Evolutionary conservation across 2,888 invertebrate species (phyloP), one percentile per base, ranked within the genome.

Genomic region (Calameuta filiformis): DNA sequence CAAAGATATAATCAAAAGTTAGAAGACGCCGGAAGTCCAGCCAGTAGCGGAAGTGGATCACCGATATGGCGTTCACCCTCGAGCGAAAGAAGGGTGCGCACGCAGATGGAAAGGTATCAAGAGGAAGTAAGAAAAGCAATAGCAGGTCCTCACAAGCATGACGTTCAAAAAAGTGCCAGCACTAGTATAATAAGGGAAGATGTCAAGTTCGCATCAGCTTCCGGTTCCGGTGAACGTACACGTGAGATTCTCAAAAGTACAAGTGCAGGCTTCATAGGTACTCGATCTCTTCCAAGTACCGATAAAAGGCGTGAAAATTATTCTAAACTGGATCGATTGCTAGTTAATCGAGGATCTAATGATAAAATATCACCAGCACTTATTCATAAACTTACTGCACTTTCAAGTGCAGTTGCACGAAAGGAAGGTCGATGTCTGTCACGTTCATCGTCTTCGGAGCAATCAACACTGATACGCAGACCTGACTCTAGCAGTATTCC

Each of bases 131-230:
- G 89, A 68, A 92, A 91, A 82, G 85, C 89, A 71, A 83, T 87
- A 30, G 35, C 78, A 35, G 81, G 80, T 15, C 74, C 81, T 12
- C 35, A 68, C 11, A 75, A 76, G 9, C 35, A 92, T 84, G 93
- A 94, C 91, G 94, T 95, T 3, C 93, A 94, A 84, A 95, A 95
- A 90, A 95, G 95, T 35, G 94, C 94, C 12, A 95, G 95, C 85
- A 94, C 93, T 91, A 76, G 92, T 91, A 85, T 92, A 92, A 84
- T 92, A 92, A 82, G 89, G 92, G 85, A 84, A 87, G 76, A 90
- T 92, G 83, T 84, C 85, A 84, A 92, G 91, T 81, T 89, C 87
- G 78, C 37, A 35, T 35, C 69, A 73, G 68, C 75, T 73, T 68
- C 79, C 77, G 75, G 82, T 33, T 35, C 35, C 68, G 71, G 6